These are phyloP conservation scores for Cancer borealis DNA, from an alignment of 2,888 invertebrate species.

Conservation along the genomic window DNA sequence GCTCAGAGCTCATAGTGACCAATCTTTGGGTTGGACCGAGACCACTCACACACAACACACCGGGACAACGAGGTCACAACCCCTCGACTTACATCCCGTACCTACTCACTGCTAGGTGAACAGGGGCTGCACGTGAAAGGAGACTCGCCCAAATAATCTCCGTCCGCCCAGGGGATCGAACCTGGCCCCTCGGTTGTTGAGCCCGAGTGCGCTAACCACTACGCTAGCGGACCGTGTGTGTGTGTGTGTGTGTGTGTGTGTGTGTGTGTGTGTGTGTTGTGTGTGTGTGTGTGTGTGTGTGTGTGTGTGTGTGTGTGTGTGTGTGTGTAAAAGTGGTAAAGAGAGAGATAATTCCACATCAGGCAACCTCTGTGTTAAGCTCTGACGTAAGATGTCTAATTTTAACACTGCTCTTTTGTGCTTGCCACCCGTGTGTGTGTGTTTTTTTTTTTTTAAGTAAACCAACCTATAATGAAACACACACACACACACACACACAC, in stretches of 20 bases:
- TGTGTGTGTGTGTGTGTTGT: not conserved
- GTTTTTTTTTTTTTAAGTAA: not conserved
- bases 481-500: not conserved
- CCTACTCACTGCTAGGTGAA: no score
- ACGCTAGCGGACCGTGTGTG: not conserved
- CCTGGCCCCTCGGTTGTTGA: no score
- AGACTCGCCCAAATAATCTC: no score
- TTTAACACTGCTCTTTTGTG: constrained; percentile 32
- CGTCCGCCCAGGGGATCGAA: not conserved
- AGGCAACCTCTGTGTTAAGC: not conserved
- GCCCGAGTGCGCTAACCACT: no score
- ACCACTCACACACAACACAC: no score
- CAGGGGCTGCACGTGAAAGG: no score
- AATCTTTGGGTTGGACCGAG: no score
- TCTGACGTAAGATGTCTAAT: not conserved
- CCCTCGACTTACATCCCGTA: no score
- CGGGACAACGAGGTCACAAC: no score
- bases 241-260: not conserved
- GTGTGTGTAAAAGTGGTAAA: not conserved
- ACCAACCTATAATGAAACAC: not conserved
- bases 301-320: constrained; percentile 37
- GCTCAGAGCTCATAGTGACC: no score
- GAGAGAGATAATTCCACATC: not conserved
- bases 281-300: not conserved
- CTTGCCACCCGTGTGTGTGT: not conserved